Evolutionary conservation across 2,113 vertebrate species (phyloP), one percentile per base, ranked within the genome.

Genomic region (Puntigrus tetrazona): DNA sequence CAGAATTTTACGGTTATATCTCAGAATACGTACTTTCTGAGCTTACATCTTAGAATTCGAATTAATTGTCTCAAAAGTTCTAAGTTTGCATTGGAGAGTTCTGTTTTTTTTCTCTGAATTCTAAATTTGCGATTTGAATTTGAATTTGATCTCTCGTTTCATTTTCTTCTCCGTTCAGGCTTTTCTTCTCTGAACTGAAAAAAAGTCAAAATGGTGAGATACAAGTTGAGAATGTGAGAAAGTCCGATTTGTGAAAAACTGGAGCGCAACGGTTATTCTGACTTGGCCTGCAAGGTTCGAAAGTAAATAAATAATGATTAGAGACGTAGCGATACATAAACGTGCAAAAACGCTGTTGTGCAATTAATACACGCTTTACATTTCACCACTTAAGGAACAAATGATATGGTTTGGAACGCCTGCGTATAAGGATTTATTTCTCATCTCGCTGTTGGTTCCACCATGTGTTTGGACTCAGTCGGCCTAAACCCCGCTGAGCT

Each of bases 381-480:
- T 36, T 78, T 14, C 36, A 50, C 25, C 43, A 29, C 72, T 31
- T 10, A 25, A 74, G 41, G 14, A 57, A 7, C 10, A 61, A 3
- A 38, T 73, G 20, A 41, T 29, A 79, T 34, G 55, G 11, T n/a
- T 31, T 75, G 36, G 38, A 61, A 63, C 11, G n/a, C 55, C 5
- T 34, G 13, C 3, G 11, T 36, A 79, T 22, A 4, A 36, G 18
- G 10, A 61, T 45, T 31, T 75, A 45, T 75, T 57, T 9, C 20
- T n/a, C 22, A 13, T 47, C 52, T 75, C 41, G 16, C 31, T 75
- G 25, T 82, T 29, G 55, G 9, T 57, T 43, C 20, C 25, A 47
- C 36, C 8, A 31, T 81, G 70, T 41, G 57, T 78, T 78, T 78
- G 50, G 10, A 38, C 65, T 70, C 16, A 38, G 18, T 70, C 20